These are phyloP conservation scores for Apodemia duryi DNA, from an alignment of 2,888 invertebrate genomes.

Conservation along the genomic window DNA sequence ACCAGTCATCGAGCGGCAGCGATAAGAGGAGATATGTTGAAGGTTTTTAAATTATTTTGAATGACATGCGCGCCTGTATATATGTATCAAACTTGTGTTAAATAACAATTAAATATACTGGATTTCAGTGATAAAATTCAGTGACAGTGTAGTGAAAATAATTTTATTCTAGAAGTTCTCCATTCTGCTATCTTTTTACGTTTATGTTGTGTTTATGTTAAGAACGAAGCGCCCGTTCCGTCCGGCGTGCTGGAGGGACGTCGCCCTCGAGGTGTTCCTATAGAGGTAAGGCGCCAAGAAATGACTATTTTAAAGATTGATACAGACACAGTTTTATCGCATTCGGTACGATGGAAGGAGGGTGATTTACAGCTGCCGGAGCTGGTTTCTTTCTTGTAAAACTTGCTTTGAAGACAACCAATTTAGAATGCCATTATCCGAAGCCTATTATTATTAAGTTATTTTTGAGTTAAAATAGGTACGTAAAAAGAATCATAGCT, in stretches of 20 bases:
- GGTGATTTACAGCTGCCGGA: slow-evolving; percentile 37
- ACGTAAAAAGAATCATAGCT: not conserved
- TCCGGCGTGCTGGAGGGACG: slow-evolving; percentile 63
- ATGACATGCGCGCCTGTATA: slow-evolving; percentile 66
- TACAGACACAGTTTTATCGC: slow-evolving; percentile 19
- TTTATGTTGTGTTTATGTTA: slow-evolving; percentile 78
- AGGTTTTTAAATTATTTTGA: slow-evolving; percentile 35
- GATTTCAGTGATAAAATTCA: slow-evolving; percentile 66
- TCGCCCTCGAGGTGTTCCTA: slow-evolving; percentile 69
- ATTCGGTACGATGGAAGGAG: slow-evolving; percentile 29
- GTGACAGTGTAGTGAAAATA: slow-evolving; percentile 59
- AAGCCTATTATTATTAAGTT: not conserved
- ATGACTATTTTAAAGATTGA: slow-evolving; percentile 23
- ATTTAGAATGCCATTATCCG: not conserved
- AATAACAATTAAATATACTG: slow-evolving; percentile 63
- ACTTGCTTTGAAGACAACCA: slow-evolving; percentile 26
- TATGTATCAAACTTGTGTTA: slow-evolving; percentile 55
- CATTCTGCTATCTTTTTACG: slow-evolving; percentile 54
- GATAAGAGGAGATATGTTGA: slow-evolving; percentile 29
- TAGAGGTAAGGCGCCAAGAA: slow-evolving; percentile 52
- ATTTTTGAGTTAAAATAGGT: not conserved
- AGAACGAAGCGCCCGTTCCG: slow-evolving; percentile 63
- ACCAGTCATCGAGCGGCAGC: slow-evolving; percentile 74
- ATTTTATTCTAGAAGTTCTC: slow-evolving; percentile 37
- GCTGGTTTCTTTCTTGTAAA: slow-evolving; percentile 41